These are phyloP conservation scores for Cassiopea andromeda DNA, from an alignment of 30 jellyfish, hydroid and myxozoan genomes.

Conservation along the genomic window DNA sequence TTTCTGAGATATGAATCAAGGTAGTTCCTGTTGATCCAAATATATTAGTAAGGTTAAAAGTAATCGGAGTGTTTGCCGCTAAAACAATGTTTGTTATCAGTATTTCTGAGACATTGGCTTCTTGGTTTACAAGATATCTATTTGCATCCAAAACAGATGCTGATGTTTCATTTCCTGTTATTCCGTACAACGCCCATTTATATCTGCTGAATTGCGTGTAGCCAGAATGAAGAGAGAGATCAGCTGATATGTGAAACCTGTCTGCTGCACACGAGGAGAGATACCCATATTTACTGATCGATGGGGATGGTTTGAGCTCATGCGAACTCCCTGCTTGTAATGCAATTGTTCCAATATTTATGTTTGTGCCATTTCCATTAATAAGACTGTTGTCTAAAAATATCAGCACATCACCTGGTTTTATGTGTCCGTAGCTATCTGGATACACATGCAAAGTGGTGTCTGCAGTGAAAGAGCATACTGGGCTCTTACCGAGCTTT, in stretches of 20 bases:
- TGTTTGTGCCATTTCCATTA: conserved; percentile 5
- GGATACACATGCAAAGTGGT: conserved; percentile 30
- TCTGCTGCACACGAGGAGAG: conserved; percentile 26
- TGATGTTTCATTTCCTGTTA: neutral
- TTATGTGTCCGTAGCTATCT: conserved; percentile 25
- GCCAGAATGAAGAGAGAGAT: conserved; percentile 24
- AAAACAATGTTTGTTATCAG: conserved; percentile 7
- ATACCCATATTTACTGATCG: conserved; percentile 25
- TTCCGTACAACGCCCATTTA: conserved; percentile 14
- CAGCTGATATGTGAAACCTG: conserved; percentile 24
- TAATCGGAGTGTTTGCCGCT: conserved; percentile 30
- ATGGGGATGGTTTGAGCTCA: conserved; percentile 19
- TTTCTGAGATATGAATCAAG: neutral
- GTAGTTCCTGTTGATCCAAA: conserved; percentile 11
- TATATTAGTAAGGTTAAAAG: conserved; percentile 16
- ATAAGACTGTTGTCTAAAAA: conserved; percentile 25
- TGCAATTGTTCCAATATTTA: neutral
- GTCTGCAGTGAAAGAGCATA: conserved; percentile 31
- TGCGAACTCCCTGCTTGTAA: neutral
- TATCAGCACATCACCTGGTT: conserved; percentile 2
- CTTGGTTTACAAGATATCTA: neutral
- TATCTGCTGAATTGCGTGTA: conserved; percentile 20
- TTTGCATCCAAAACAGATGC: conserved; percentile 10
- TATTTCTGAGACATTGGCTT: conserved; percentile 42
- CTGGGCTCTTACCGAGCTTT: conserved; percentile 33